A percentile compares a stretch with the other conserved stretches of the same genome.
phyloP scores from a whole-genome alignment of 64 coral and sea anemone species.

The Actinia equina region DNA sequence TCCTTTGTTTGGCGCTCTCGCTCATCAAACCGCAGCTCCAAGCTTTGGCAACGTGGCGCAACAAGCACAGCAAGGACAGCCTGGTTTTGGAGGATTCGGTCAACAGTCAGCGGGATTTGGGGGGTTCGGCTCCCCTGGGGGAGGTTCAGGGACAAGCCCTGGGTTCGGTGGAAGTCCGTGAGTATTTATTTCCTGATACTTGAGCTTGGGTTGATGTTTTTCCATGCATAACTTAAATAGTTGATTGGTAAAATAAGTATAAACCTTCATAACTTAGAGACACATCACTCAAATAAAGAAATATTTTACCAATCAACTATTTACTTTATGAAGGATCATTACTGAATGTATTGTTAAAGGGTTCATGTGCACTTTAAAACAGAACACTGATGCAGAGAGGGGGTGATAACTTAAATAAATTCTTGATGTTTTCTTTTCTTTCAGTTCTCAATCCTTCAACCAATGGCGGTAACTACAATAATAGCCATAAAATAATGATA shows the following conservation, averaged over 20 bases:
- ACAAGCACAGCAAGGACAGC: neutral
- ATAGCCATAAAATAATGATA: neutral
- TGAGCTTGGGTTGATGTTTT: no score
- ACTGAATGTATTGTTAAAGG: no score
- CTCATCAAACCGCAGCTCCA: neutral
- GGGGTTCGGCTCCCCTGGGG: constrained; percentile 45
- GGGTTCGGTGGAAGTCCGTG: constrained; percentile 18
- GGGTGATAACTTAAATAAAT: neutral
- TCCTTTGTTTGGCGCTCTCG: constrained; percentile 42
- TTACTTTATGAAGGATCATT: no score
- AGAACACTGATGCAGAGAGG: no score
- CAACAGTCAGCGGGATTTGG: constrained; percentile 26
- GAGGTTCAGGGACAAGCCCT: neutral
- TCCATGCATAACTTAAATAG: no score
- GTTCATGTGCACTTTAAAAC: no score
- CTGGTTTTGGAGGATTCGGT: constrained; percentile 15
- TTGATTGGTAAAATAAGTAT: no score
- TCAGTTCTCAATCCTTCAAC: constrained; percentile 10
- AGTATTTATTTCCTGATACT: neutral
- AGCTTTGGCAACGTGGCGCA: constrained; percentile 38
- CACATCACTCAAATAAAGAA: no score
- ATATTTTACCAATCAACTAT: no score
- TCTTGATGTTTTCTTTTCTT: neutral
- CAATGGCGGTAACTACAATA: constrained; percentile 16
- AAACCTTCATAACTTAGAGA: no score